Percentiles rank a stretch among this genome's conserved stretches.
These are phyloP conservation scores for Scaptomyza flava DNA, from an alignment of 2,888 invertebrate species.

Conservation along the genomic window DNA sequence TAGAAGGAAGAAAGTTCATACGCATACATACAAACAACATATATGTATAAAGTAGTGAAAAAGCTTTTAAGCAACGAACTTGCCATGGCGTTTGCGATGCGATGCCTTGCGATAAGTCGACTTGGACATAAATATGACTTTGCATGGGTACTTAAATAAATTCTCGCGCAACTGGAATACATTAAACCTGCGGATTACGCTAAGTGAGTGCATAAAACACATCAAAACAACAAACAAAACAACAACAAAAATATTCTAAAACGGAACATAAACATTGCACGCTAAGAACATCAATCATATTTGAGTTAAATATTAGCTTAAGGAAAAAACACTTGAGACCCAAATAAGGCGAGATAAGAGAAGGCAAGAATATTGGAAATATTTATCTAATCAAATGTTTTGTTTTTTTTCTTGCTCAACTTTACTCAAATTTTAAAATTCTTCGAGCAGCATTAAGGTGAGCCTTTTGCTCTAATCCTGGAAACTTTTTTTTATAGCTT, in stretches of 20 bases:
- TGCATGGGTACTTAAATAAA: conserved; percentile 34
- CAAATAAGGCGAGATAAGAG: too few relatives aligned
- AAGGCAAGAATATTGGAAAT: too few relatives aligned
- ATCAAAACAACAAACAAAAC: not conserved
- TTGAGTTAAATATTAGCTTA: not conserved
- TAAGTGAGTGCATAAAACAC: conserved; percentile 58
- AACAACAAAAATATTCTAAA: not conserved
- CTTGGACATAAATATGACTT: conserved; percentile 58
- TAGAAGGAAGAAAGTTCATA: conserved; percentile 10
- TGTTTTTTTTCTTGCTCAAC: not conserved
- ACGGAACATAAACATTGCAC: conserved; percentile 8
- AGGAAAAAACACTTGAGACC: too few relatives aligned
- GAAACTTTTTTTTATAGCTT: conserved; percentile 22
- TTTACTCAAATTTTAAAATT: conserved; percentile 4
- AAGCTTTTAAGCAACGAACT: conserved; percentile 58
- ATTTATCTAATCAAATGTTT: too few relatives aligned
- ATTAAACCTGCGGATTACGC: conserved; percentile 69
- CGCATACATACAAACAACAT: not conserved
- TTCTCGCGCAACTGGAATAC: conserved; percentile 55
- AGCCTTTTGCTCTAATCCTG: conserved; percentile 8
- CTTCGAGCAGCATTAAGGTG: conserved; percentile 8
- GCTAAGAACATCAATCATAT: conserved; percentile 27
- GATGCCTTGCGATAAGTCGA: conserved; percentile 33
- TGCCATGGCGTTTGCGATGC: not conserved
- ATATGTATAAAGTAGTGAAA: conserved; percentile 9